These are phyloP conservation scores for Amphiprion ocellaris DNA, from an alignment of 2,113 vertebrate species.

Conservation along the genomic window DNA sequence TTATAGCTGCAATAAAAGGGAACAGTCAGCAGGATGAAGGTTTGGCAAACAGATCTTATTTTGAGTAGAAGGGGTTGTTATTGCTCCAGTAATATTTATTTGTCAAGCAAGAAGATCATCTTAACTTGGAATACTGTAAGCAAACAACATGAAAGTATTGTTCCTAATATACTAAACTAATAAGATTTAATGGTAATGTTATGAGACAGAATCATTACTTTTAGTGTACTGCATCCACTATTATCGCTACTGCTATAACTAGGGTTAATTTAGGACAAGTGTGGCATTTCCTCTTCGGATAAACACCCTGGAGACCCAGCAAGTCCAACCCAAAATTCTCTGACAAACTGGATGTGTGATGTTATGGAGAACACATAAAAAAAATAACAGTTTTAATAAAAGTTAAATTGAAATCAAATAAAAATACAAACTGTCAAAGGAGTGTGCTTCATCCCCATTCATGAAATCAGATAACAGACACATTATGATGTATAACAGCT, in stretches of 20 bases:
- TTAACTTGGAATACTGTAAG: not conserved
- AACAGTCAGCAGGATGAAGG: not conserved
- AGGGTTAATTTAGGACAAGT: constrained; percentile 14
- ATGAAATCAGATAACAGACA: not conserved
- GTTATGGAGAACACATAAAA: not conserved
- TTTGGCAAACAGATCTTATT: too few relatives aligned
- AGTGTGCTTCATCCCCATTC: not conserved
- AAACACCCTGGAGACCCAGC: constrained; percentile 19
- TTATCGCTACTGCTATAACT: not conserved
- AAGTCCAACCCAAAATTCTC: constrained; percentile 21
- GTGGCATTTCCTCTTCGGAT: constrained; percentile 61
- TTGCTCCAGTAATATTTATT: too few relatives aligned
- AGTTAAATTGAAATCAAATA: not conserved
- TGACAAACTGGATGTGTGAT: not conserved
- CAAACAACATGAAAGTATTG: not conserved
- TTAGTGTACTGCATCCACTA: not conserved
- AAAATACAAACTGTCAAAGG: not conserved
- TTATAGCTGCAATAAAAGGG: not conserved
- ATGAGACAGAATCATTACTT: not conserved
- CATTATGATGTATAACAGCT: not conserved
- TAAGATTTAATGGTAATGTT: not conserved
- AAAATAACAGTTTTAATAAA: not conserved
- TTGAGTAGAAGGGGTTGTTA: too few relatives aligned
- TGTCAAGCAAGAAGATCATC: too few relatives aligned
- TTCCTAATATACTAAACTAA: not conserved